Evolutionary conservation across 2,888 invertebrate species (phyloP), one percentile per base, ranked within the genome.

Genomic region (Muscina levida): DNA sequence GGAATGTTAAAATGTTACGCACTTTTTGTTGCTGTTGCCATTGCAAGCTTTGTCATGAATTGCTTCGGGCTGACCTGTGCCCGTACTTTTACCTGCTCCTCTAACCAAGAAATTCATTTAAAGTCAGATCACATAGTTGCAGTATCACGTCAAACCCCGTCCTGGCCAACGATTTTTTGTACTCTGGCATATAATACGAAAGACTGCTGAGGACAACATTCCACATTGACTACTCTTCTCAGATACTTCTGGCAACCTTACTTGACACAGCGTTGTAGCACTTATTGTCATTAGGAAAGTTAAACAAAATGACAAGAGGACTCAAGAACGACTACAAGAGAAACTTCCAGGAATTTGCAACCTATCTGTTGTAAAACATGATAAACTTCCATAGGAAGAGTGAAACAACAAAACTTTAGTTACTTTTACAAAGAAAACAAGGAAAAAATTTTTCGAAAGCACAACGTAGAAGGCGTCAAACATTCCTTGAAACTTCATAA

Each of bases 261-360:
- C 51, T 51, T 17, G 1, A 11, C 57, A 19, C 17, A 10, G 19
- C 15, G 42, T 13, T 42, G 42, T 19, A 62, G 31, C 39, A 39
- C 22, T 62, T 22, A n/a, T 62, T 62, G 19, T 62, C 62, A 62
- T 42, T 39, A 62, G 42, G 62, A 62, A 37, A 62, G 42, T 22
- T 62, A 62, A 62, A 62, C 22, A 42, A 22, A 62, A 22, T 22
- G 62, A 0, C 22, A 42, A 62, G 39, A 59, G n/a, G 19, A 51
- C 22, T 22, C 4, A 22, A 22, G 22, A 10, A 53, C 24, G 51
- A 51, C 22, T 19, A 17, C 19, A n/a, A 31, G 57, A 26, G 59
- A 3, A 31, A 31, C 22, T 62, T 62, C 22, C 6, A 22, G 62
- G n/a, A 62, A 42, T 19, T 62, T 31, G 37, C 19, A 59, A 37